A percentile compares a stretch with the other conserved stretches of the same genome.
Evolutionary conservation across 1,140 invertebrate species (phyloP).

Genomic region (Brachionus rotundiformis): DNA sequence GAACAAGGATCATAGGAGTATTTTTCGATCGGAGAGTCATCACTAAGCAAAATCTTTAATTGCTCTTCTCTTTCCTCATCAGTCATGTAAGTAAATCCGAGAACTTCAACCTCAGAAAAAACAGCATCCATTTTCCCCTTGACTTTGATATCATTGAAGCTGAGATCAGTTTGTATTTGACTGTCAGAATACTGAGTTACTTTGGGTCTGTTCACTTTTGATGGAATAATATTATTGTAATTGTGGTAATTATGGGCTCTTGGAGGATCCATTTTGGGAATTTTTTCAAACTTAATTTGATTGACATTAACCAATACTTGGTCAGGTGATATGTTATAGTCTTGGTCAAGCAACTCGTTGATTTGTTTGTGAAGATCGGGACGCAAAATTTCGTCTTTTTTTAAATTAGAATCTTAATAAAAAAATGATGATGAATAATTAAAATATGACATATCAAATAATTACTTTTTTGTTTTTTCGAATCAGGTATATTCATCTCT

Average conservation of each 20-base stretch:
- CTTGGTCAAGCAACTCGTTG: slow-evolving; percentile 33
- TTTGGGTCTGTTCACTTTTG: background rate
- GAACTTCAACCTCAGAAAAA: slow-evolving; percentile 21
- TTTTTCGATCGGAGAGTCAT: background rate
- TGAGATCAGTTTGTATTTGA: slow-evolving; percentile 33
- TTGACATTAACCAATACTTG: background rate
- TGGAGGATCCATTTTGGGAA: slow-evolving; percentile 1
- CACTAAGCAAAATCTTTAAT: slow-evolving; percentile 1
- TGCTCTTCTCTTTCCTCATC: slow-evolving; percentile 9
- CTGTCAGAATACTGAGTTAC: slow-evolving; percentile 1
- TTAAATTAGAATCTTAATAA: background rate
- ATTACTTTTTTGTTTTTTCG: slow-evolving; percentile 33
- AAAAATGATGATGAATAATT: background rate
- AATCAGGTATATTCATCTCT: background rate
- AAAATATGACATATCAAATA: slow-evolving; percentile 13
- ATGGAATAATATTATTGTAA: background rate
- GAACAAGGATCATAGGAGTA: slow-evolving; percentile 29
- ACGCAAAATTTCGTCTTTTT: slow-evolving; percentile 33
- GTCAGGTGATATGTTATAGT: slow-evolving; percentile 16
- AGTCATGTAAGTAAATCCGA: slow-evolving; percentile 34
- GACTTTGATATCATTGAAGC: slow-evolving; percentile 17
- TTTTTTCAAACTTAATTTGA: background rate
- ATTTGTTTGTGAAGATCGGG: slow-evolving; percentile 43
- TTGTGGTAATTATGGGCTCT: background rate
- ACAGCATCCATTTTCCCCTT: background rate